Evolutionary conservation across 2,113 vertebrate genomes (phyloP).

Genomic region (Myotis davidii): DNA sequence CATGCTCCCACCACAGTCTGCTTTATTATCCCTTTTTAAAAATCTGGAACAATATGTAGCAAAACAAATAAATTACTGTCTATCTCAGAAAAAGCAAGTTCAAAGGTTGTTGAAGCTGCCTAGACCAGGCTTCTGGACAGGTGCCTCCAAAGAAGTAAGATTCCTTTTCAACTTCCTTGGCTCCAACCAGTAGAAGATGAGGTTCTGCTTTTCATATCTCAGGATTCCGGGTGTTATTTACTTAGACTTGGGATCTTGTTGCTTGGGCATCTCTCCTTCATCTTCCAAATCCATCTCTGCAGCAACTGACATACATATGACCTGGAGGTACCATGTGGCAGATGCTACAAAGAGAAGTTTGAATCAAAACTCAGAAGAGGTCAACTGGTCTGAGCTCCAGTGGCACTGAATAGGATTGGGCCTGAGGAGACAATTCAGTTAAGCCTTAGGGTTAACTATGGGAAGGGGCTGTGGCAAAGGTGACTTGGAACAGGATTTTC

Average conservation of each 20-base stretch:
- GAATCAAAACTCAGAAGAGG: not conserved
- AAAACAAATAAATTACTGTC: slow-evolving; percentile 81
- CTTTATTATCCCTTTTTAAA: not conserved
- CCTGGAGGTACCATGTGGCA: slow-evolving; percentile 86
- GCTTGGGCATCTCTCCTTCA: slow-evolving; percentile 51
- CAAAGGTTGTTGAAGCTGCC: slow-evolving; percentile 47
- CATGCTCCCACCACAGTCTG: slow-evolving; percentile 19
- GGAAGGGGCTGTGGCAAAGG: not conserved
- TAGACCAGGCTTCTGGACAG: not conserved
- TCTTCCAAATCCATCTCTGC: slow-evolving; percentile 91
- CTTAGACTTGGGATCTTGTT: slow-evolving; percentile 72
- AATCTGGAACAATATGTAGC: slow-evolving; percentile 50
- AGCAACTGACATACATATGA: slow-evolving; percentile 90
- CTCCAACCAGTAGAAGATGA: not conserved
- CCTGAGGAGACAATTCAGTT: not conserved
- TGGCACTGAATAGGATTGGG: not conserved
- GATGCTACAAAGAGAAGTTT: slow-evolving; percentile 71
- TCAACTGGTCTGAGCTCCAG: not conserved
- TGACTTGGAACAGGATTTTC: not conserved
- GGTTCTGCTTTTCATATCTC: not conserved
- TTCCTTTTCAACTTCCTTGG: slow-evolving; percentile 4
- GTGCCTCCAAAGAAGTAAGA: not conserved
- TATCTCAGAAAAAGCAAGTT: slow-evolving; percentile 66
- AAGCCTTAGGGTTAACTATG: not conserved
- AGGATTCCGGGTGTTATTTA: slow-evolving; percentile 54